A percentile compares a stretch with the other conserved stretches of the same genome.
These are phyloP conservation scores for Alcedo atthis DNA, from an alignment of 2,797 vertebrate species.

Conservation along the genomic window DNA sequence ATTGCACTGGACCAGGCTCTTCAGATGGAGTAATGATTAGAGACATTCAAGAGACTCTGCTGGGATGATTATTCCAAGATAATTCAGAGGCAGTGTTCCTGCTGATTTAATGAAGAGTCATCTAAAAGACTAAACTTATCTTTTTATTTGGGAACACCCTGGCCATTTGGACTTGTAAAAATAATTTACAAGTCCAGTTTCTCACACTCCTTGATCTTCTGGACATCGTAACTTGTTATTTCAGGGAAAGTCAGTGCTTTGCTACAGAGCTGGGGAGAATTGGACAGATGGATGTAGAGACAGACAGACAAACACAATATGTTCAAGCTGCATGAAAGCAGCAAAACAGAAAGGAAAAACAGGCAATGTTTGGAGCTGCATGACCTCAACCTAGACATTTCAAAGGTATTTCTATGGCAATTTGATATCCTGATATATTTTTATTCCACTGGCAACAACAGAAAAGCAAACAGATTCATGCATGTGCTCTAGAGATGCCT, in stretches of 20 bases:
- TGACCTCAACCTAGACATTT: constrained; percentile 59
- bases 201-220: neutral
- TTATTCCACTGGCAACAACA: constrained; percentile 54
- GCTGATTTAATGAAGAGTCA: neutral
- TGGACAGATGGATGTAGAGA: neutral
- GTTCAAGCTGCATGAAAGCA: neutral
- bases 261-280: neutral
- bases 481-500: constrained; percentile 51
- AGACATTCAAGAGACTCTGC: neutral
- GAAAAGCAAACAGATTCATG: constrained; percentile 63
- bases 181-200: neutral
- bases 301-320: neutral
- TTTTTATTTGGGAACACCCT: neutral
- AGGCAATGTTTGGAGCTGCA: neutral
- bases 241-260: neutral
- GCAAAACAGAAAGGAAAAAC: constrained; percentile 13
- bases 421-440: constrained; percentile 57
- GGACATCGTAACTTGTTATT: neutral
- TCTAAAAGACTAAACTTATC: neutral
- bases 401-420: constrained; percentile 56
- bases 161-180: constrained; percentile 23
- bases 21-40: neutral
- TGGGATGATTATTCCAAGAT: neutral
- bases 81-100: neutral
- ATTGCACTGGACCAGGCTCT: neutral